Evolutionary conservation across 2,888 invertebrate genomes (phyloP).

Genomic region (Ypsolopha scabrella): DNA sequence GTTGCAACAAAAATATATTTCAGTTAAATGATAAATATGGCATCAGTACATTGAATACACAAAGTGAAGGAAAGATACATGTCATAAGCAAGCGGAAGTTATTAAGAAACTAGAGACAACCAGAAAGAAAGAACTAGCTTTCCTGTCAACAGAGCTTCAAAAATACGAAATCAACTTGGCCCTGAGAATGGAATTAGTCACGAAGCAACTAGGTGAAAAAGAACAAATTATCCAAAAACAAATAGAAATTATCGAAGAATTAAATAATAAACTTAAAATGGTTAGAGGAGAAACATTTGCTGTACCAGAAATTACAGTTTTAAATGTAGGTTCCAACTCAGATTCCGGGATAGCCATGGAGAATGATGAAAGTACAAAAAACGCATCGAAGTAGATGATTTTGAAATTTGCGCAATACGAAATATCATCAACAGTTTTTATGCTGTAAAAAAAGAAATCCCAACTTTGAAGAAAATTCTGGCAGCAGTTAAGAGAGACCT

Average conservation of each 20-base stretch:
- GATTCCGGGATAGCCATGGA: conserved; percentile 60
- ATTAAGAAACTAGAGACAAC: conserved; percentile 56
- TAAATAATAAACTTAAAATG: conserved; percentile 36
- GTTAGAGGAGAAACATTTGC: conserved; percentile 29
- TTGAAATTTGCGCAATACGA: no score
- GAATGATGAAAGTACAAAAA: conserved; percentile 48
- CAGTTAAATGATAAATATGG: no score
- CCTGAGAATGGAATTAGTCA: conserved; percentile 45
- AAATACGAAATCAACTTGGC: conserved; percentile 59
- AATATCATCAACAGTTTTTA: no score
- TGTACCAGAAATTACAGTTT: conserved; percentile 43
- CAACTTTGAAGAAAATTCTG: no score
- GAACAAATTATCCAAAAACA: conserved; percentile 52
- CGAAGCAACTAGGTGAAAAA: conserved; percentile 49
- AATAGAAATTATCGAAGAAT: conserved; percentile 40
- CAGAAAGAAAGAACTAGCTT: conserved; percentile 57
- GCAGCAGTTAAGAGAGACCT: no score
- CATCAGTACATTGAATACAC: no score
- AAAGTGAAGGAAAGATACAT: conserved; percentile 46
- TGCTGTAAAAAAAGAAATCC: no score
- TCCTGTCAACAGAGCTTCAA: conserved; percentile 50
- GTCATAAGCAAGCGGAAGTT: conserved; percentile 44
- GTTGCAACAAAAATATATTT: no score
- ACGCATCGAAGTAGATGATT: no score
- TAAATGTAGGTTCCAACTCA: conserved; percentile 49